Base-by-base conservation (phyloP, 2,797 vertebrate species). In the Jordanella pulchra region DNA sequence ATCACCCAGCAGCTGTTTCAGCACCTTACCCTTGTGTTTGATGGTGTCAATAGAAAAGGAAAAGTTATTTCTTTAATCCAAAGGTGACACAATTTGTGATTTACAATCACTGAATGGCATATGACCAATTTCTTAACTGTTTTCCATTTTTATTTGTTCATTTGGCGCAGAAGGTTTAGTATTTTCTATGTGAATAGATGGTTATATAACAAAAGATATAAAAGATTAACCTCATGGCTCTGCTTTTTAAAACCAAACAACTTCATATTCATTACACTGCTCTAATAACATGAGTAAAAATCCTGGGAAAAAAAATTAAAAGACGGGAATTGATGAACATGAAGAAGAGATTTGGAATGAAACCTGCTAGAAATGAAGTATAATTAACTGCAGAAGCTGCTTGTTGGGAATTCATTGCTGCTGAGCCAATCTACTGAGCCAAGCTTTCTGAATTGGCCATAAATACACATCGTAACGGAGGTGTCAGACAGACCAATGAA, bases 351-450 rank as follows among this genome's bases (percentile, higher is more conserved):
- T 50, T 35, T 30, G 48, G 18, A 42, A 65, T 6, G n/a, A 65
- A 47, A 65, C 13, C 23, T 25, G 30, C 35, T 15, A n/a, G 23
- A 25, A 13, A 51, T 67, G 30, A 67, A 35, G 53, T 48, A 32
- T 15, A 2, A 67, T 51, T 54, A 61, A 28, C 65, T 25, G 6
- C 39, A 70, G 15, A 67, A 53, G 15, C 15, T 25, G 30, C 50
- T 54, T 50, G 23, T 6, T 13, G 35, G 44, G 72, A 44, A 48
- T 32, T 76, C 25, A 27, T 71, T 21, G 11, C 53, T 5, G 28
- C 25, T 68, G 21, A 28, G 67, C 65, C 73, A 69, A 75, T 78
- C 65, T 66, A 48, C 54, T 67, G 74, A 84, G 74, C 76, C 76
- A 67, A 28, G 48, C 70, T 66, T 70, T 50, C 55, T 4, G 65